Evolutionary conservation across 2,113 vertebrate species (phyloP).

Genomic region (Anarrhichthys ocellatus): DNA sequence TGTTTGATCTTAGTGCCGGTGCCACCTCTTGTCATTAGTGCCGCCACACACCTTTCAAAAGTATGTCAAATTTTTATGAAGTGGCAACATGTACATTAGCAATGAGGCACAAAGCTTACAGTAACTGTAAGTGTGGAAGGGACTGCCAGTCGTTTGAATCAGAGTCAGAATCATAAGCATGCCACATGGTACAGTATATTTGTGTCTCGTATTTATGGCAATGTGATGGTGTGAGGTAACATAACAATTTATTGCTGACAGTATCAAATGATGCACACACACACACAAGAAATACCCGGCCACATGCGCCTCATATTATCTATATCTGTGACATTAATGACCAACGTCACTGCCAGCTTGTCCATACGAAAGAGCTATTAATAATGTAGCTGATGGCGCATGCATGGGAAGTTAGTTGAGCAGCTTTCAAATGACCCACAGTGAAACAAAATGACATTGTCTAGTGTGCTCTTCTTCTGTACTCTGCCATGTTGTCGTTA

Average conservation of each 20-base stretch:
- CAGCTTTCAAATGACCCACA: constrained; percentile 45
- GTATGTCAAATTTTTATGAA: constrained; percentile 49
- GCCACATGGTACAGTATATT: constrained; percentile 46
- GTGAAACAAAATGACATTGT: constrained; percentile 47
- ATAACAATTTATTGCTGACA: constrained; percentile 42
- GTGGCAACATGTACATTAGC: constrained; percentile 62
- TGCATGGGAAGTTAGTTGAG: constrained; percentile 45
- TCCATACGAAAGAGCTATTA: constrained; percentile 59
- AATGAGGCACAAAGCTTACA: constrained; percentile 18
- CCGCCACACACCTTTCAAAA: constrained; percentile 33
- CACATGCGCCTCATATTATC: constrained; percentile 29
- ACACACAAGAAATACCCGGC: constrained; percentile 17
- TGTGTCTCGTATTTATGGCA: constrained; percentile 44
- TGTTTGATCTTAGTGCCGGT: not conserved
- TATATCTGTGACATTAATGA: constrained; percentile 44
- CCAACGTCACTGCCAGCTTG: constrained; percentile 28
- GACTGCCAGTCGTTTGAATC: constrained; percentile 31
- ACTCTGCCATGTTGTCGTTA: constrained; percentile 39
- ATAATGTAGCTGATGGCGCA: constrained; percentile 60
- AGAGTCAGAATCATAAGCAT: constrained; percentile 27
- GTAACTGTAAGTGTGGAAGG: constrained; percentile 34
- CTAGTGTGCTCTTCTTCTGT: constrained; percentile 44
- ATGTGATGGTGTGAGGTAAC: constrained; percentile 30
- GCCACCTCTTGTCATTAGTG: constrained; percentile 10
- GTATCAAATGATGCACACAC: constrained; percentile 14